phyloP scores from a whole-genome alignment of 2,888 invertebrate species.

The Dermolepida albohirtum region DNA sequence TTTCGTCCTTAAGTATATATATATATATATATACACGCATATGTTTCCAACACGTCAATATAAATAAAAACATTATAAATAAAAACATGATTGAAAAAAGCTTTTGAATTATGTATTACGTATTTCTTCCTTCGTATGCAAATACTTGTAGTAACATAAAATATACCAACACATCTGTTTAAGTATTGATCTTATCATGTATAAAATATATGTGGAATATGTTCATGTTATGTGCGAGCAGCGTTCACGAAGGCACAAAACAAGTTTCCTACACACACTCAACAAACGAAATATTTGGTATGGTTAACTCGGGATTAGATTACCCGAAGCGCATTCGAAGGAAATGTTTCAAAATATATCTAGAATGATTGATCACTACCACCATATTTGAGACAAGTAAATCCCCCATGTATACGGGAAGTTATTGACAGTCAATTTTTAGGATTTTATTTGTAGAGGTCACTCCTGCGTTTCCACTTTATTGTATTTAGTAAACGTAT shows the following conservation, averaged over 20 bases:
- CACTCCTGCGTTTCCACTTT: constrained; percentile 8
- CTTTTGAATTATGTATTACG: too few relatives aligned
- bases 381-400: constrained; percentile 39
- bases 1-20: too few relatives aligned
- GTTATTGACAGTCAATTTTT: constrained; percentile 39
- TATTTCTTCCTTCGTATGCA: too few relatives aligned
- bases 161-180: constrained; percentile 3
- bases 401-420: constrained; percentile 34
- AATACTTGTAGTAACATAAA: too few relatives aligned
- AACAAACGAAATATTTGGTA: constrained; percentile 30
- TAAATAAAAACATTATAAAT: too few relatives aligned
- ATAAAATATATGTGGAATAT: constrained; percentile 15
- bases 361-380: constrained; percentile 42
- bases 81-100: too few relatives aligned
- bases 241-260: constrained; percentile 21
- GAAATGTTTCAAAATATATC: constrained; percentile 41
- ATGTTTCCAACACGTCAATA: too few relatives aligned
- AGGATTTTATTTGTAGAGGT: constrained; percentile 31
- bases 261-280: constrained; percentile 25
- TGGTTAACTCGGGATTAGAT: constrained; percentile 29
- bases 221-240: constrained; percentile 7
- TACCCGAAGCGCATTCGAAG: constrained; percentile 29
- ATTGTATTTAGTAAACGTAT: neutral
- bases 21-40: too few relatives aligned
- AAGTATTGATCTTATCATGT: constrained; percentile 30